These are phyloP conservation scores for Scomberomorus guttatus DNA, from an alignment of 2,797 vertebrate genomes.

Conservation along the genomic window DNA sequence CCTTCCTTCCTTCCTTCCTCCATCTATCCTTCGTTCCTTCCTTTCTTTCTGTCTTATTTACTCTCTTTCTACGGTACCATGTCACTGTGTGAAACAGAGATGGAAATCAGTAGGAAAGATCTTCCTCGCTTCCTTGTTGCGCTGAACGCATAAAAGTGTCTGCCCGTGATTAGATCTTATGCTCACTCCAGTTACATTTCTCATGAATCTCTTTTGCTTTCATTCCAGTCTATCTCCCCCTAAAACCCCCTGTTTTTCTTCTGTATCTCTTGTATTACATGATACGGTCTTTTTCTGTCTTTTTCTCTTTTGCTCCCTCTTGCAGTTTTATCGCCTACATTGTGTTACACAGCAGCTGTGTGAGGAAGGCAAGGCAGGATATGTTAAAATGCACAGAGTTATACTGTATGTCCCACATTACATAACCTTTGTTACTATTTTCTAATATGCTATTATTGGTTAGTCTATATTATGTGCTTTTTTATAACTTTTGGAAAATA, in stretches of 20 bases:
- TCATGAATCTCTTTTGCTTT: neutral
- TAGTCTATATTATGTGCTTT: too few species aligned
- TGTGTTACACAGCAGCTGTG: conserved; percentile 17
- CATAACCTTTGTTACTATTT: too few species aligned
- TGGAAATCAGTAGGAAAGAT: neutral
- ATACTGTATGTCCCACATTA: too few species aligned
- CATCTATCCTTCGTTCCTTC: neutral
- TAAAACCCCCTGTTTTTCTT: neutral
- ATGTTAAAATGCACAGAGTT: neutral
- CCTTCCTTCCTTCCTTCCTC: neutral
- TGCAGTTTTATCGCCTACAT: neutral
- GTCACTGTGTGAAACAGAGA: neutral
- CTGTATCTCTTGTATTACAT: neutral
- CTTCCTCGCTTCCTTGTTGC: neutral
- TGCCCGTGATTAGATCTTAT: conserved; percentile 32
- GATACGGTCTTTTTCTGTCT: conserved; percentile 16
- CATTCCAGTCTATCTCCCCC: neutral
- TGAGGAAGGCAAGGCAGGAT: neutral
- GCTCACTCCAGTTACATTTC: conserved; percentile 7
- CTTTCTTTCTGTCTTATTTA: neutral
- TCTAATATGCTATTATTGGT: too few species aligned
- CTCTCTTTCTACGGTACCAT: too few species aligned
- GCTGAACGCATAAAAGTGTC: neutral
- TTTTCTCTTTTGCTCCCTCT: conserved; percentile 3
- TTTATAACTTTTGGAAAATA: too few species aligned